Conservation (phyloP, 2,888 invertebrate species). For the Criorhina ranunculi region DNA sequence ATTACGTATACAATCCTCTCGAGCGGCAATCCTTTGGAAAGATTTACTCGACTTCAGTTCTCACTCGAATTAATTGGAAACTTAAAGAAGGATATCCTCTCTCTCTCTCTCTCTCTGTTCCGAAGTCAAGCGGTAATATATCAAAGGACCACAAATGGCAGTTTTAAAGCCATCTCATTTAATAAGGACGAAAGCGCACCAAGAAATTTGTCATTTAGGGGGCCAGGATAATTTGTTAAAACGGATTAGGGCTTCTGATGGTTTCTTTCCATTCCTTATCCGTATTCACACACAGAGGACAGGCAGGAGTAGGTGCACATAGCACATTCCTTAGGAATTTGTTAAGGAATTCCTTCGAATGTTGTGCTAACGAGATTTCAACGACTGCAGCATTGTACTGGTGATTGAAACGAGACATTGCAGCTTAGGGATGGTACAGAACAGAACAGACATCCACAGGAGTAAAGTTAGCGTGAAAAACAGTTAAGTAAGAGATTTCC, state of each 20-base stretch:
- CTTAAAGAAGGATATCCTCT: constrained; percentile 76
- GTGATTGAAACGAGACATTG: constrained; percentile 26
- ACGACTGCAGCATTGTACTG: constrained; percentile 39
- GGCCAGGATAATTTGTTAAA: constrained; percentile 74
- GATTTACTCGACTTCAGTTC: constrained; percentile 72
- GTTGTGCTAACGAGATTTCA: constrained; percentile 71
- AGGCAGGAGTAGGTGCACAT: constrained; percentile 40
- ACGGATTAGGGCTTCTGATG: constrained; percentile 68
- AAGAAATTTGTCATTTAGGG: constrained; percentile 68
- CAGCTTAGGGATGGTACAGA: not conserved
- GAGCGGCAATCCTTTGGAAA: constrained; percentile 57
- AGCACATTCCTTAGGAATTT: constrained; percentile 50
- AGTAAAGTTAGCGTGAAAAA: constrained; percentile 30
- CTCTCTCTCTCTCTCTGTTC: no score
- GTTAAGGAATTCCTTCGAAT: constrained; percentile 45
- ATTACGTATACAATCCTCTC: constrained; percentile 53
- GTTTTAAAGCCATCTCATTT: constrained; percentile 75
- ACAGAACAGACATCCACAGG: not conserved
- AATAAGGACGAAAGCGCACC: constrained; percentile 55
- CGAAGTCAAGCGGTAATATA: constrained; percentile 75
- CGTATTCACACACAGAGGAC: constrained; percentile 3
- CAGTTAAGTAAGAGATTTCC: constrained; percentile 45
- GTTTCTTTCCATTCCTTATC: constrained; percentile 52
- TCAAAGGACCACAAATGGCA: constrained; percentile 76
- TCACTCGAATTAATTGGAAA: constrained; percentile 76